Evolutionary conservation across 1,140 invertebrate genomes (phyloP), one percentile per base, ranked within the genome.

Genomic region (Chlorops oryzae): DNA sequence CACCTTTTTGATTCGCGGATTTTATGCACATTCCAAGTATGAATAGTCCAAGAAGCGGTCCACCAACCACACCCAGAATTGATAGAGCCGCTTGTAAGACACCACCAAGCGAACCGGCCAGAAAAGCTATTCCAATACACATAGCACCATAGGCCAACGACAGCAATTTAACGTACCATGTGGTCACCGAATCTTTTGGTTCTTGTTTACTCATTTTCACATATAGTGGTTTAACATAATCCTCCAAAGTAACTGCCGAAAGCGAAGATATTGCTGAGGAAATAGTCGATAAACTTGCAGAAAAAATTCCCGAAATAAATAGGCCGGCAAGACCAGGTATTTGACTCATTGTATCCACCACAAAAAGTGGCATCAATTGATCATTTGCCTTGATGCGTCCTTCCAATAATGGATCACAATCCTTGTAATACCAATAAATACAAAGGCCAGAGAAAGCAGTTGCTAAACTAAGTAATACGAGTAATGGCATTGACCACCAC

Each of bases 301-400:
- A 88, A 57, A 92, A 90, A 34, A 93, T 84, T 39, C 88, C 81
- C 52, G 88, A 84, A 2, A 92, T 81, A 68, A 92, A 91, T 10
- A 93, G 70, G 5, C 90, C 90, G 2, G 87, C 76, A 13, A 92
- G 55, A 6, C 89, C 90, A 10, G 82, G 82, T 17, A 81, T 70
- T 22, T 79, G 50, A 1, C 78, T 75, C 71, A 92, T 77, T 0
- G 79, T 81, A 51, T 90, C 85, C 59, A 90, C 81, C 1, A 92
- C 86, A 72, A 86, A 93, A 10, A 86, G 72, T 6, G 86, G 85
- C 74, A 90, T 78, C 18, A 90, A 59, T 49, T 74, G 79, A 70
- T 82, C 81, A 1, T 63, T 50, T 5, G 63, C 74, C 5, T 51
- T 59, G 22, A 88, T 84, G 25, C 76, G 70, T 5, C 72, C 70